phyloP scores from a whole-genome alignment of 1,140 invertebrate species.

The Homarus americanus region DNA sequence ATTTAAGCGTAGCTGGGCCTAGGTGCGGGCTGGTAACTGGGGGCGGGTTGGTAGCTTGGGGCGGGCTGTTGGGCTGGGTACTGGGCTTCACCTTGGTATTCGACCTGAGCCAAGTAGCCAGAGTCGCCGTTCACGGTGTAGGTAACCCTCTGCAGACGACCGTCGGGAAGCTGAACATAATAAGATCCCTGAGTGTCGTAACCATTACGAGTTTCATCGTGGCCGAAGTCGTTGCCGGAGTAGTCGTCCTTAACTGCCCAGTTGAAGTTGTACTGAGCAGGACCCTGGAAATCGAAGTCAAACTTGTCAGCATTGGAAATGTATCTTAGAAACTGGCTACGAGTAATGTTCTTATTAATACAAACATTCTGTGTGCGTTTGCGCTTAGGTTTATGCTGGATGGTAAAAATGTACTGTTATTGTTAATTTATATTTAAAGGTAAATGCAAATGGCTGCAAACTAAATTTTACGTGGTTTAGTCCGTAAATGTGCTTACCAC shows the following conservation, averaged over 20 bases:
- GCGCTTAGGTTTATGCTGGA: too few species aligned
- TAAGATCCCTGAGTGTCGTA: constrained; percentile 47
- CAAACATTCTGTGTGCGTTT: too few species aligned
- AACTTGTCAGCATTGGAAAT: too few species aligned
- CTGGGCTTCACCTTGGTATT: constrained; percentile 33
- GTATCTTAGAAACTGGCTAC: too few species aligned
- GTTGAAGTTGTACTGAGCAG: constrained; percentile 51
- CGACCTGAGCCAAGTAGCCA: constrained; percentile 42
- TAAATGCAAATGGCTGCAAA: too few species aligned
- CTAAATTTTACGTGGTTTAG: too few species aligned
- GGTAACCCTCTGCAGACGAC: constrained; percentile 34
- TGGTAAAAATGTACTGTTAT: too few species aligned
- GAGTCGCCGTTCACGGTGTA: constrained; percentile 46
- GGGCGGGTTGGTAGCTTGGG: not conserved
- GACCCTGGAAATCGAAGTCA: not conserved
- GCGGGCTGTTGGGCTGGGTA: constrained; percentile 8
- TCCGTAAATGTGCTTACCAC: not conserved
- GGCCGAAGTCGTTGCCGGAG: constrained; percentile 48
- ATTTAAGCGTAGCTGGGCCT: not conserved
- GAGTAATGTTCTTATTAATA: too few species aligned
- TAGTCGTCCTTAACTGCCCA: constrained; percentile 43
- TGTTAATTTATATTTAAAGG: too few species aligned
- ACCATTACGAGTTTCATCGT: constrained; percentile 41
- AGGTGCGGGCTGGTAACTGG: not conserved
- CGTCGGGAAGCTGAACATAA: constrained; percentile 53